Evolutionary conservation across 92 coral and sea anemone genomes (phyloP).

Genomic region (Epizoanthus fatuus): DNA sequence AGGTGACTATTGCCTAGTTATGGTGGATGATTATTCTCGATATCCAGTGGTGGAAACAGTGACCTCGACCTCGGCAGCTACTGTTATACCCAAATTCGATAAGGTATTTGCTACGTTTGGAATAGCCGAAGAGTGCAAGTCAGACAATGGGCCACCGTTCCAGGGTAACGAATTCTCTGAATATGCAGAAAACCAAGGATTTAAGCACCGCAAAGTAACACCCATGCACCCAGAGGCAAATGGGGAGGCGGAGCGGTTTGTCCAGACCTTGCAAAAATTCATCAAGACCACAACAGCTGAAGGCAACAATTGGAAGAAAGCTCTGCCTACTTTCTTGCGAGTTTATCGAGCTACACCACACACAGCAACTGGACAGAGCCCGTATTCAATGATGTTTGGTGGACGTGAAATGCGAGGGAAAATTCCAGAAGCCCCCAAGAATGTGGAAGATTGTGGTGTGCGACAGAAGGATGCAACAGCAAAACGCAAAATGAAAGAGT

Average conservation of each 20-base stretch:
- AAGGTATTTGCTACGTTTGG: conserved; percentile 2
- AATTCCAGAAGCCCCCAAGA: too few species aligned
- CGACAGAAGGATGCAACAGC: too few species aligned
- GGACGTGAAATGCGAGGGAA: neutral
- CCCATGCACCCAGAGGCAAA: conserved; percentile 1
- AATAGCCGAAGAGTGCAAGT: neutral
- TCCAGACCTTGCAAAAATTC: conserved; percentile 10
- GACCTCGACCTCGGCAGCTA: neutral
- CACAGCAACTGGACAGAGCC: conserved; percentile 9
- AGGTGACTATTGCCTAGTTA: too few species aligned
- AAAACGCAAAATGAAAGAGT: too few species aligned
- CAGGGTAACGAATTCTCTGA: neutral
- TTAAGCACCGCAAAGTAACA: neutral
- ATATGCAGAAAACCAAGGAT: neutral
- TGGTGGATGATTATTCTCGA: too few species aligned
- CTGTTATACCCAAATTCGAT: neutral
- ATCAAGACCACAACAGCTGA: conserved; percentile 8
- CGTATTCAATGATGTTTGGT: conserved; percentile 20
- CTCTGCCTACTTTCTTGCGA: conserved; percentile 20
- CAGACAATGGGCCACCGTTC: neutral
- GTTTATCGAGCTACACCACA: conserved; percentile 45
- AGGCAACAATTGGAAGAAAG: conserved; percentile 4
- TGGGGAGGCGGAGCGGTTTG: neutral
- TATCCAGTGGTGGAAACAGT: neutral
- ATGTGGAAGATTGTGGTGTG: too few species aligned